Base-by-base conservation (phyloP, 2,888 invertebrate genomes). In the Eustalomyia histrio region DNA sequence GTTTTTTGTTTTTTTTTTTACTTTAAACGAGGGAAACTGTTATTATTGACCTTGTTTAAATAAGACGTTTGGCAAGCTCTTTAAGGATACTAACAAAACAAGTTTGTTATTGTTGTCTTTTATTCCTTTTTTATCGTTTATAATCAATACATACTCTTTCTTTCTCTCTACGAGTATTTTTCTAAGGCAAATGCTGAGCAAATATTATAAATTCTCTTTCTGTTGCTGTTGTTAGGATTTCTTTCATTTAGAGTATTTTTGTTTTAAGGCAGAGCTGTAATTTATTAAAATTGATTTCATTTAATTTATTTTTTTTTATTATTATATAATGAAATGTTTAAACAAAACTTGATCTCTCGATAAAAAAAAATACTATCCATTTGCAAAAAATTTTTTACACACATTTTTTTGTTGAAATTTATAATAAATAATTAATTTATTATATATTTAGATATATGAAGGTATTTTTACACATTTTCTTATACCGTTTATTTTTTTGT, bases 11-110 rank as follows among this genome's bases (percentile, higher is more conserved):
- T n/a, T n/a, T n/a, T n/a, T n/a, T n/a, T n/a, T n/a, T n/a, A 78
- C 78, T 74, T 76, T 61, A 80, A 57, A 76, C 67, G 72, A 79
- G 82, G 76, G 74, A 81, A 29, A 6, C 82, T 79, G 50, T 47
- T 76, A 10, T 58, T 57, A 7, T 29, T 29, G 24, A 6, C 52
- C 18, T 64, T 79, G 73, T 78, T n/a, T n/a, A n/a, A n/a, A n/a
- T n/a, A n/a, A n/a, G 67, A 68, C 68, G 43, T 79, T 61, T 72
- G 58, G 33, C 69, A 79, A 67, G 24, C 50, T 68, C 18, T 72
- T 69, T 52, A 17, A 12, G 60, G 57, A 76, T 57, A 63, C 7
- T 29, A 29, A 6, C 29, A 29, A 29, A 29, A 29, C 29, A 29
- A 29, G 7, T 29, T 29, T 29, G 29, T 7, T 80, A 68, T 52